Percentiles rank a stretch among this genome's conserved stretches.
Evolutionary conservation across 2,113 vertebrate species (phyloP).

Genomic region (Mionectes macconnelli): DNA sequence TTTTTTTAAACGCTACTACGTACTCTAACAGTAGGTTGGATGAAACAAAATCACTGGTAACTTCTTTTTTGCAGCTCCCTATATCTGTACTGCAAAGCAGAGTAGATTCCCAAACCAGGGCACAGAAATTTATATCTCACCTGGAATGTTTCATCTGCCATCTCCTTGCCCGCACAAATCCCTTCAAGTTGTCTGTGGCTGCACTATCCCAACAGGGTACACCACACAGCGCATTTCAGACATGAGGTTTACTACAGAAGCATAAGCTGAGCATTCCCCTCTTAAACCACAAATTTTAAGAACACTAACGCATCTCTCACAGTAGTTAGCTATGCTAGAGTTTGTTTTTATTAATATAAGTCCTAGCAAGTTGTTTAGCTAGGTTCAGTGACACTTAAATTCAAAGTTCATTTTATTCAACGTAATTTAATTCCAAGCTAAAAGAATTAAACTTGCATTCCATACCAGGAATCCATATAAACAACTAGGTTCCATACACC

Average conservation of each 20-base stretch:
- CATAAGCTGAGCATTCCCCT: neutral
- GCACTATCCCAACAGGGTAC: neutral
- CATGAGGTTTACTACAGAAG: neutral
- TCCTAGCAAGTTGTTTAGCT: neutral
- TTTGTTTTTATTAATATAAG: neutral
- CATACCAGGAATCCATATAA: constrained; percentile 17
- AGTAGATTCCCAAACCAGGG: neutral
- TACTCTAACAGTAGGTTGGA: neutral
- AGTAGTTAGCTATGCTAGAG: neutral
- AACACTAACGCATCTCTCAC: neutral
- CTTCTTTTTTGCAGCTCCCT: neutral
- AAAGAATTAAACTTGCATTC: constrained; percentile 24
- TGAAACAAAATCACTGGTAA: neutral
- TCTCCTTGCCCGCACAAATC: neutral
- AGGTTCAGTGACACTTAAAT: neutral
- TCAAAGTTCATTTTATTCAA: neutral
- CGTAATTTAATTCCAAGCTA: neutral
- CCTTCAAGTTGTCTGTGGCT: neutral
- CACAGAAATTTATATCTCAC: neutral
- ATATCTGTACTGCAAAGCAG: neutral
- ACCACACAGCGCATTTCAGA: neutral
- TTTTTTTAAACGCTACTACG: neutral
- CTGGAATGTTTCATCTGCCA: neutral
- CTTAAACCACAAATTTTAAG: neutral
- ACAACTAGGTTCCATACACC: neutral